These are phyloP conservation scores for Amphiprion percula DNA, from an alignment of 2,113 vertebrate species.

Conservation along the genomic window DNA sequence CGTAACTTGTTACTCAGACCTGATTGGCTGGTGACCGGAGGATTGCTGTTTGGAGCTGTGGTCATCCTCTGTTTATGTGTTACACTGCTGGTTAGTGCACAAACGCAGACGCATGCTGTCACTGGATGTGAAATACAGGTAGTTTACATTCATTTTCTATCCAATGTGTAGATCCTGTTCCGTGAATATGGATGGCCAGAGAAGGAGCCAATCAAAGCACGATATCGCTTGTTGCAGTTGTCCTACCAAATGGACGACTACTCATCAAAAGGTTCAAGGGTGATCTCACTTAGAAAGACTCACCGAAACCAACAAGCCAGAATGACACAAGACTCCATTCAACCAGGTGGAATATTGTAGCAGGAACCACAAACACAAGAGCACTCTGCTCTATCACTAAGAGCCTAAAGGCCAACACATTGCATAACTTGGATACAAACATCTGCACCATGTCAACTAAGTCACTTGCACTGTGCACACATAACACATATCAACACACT, in stretches of 20 bases:
- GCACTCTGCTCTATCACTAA: conserved; percentile 13
- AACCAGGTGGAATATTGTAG: conserved; percentile 69
- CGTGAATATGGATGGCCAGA: conserved; percentile 84
- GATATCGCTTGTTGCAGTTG: conserved; percentile 86
- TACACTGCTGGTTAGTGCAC: conserved; percentile 82
- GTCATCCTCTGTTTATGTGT: conserved; percentile 83
- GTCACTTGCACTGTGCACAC: conserved; percentile 12
- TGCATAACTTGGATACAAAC: conserved; percentile 42
- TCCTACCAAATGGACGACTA: conserved; percentile 87
- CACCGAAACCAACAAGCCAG: conserved; percentile 80
- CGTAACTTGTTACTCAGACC: conserved; percentile 81
- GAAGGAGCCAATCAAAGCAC: conserved; percentile 71
- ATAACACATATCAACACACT: conserved; percentile 13
- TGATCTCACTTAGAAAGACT: conserved; percentile 75
- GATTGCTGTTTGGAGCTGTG: conserved; percentile 79
- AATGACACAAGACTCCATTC: conserved; percentile 62
- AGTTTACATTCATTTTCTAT: neutral
- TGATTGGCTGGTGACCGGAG: conserved; percentile 85
- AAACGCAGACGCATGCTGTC: neutral
- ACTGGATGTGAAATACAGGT: neutral
- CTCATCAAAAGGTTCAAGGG: conserved; percentile 81
- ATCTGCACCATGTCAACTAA: conserved; percentile 1
- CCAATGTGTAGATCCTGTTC: conserved; percentile 82
- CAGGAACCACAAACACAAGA: conserved; percentile 4
- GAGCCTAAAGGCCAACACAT: conserved; percentile 19